Percentiles rank a stretch among this genome's conserved stretches.
These are phyloP conservation scores for Osedax fenrisi DNA, from an alignment of 2,888 invertebrate genomes.

Conservation along the genomic window DNA sequence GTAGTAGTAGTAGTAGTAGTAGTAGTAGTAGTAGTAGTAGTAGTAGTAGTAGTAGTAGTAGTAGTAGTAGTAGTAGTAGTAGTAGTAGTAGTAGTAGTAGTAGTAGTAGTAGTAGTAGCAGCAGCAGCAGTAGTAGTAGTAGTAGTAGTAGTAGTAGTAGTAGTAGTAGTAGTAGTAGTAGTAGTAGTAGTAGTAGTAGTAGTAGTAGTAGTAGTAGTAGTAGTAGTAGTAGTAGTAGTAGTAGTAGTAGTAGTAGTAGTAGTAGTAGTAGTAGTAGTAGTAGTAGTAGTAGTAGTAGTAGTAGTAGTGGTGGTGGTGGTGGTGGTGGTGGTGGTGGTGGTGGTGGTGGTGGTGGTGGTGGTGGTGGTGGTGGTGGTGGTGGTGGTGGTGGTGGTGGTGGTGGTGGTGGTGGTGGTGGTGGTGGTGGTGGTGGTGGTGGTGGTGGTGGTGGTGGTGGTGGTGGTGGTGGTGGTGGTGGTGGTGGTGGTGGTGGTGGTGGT, in stretches of 20 bases:
- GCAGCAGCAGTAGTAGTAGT: no score
- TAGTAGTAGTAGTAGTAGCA: no score
- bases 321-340: constrained; percentile 23
- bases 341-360: constrained; percentile 26
- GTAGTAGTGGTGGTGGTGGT: constrained; percentile 24
- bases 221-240: constrained; percentile 29
- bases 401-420: constrained; percentile 23
- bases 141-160: no score
- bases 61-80: no score
- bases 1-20: no score
- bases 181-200: constrained; percentile 30
- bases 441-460: constrained; percentile 33
- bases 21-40: no score
- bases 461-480: constrained; percentile 31
- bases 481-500: constrained; percentile 33
- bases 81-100: no score
- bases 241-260: constrained; percentile 29
- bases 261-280: constrained; percentile 27
- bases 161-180: no score
- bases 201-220: constrained; percentile 28
- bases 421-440: constrained; percentile 25
- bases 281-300: constrained; percentile 32
- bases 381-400: constrained; percentile 26
- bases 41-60: no score
- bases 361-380: constrained; percentile 32